A percentile compares a stretch with the other conserved stretches of the same genome.
These are phyloP conservation scores for Thamnophis elegans DNA, from an alignment of 2,797 vertebrate genomes.

Conservation along the genomic window DNA sequence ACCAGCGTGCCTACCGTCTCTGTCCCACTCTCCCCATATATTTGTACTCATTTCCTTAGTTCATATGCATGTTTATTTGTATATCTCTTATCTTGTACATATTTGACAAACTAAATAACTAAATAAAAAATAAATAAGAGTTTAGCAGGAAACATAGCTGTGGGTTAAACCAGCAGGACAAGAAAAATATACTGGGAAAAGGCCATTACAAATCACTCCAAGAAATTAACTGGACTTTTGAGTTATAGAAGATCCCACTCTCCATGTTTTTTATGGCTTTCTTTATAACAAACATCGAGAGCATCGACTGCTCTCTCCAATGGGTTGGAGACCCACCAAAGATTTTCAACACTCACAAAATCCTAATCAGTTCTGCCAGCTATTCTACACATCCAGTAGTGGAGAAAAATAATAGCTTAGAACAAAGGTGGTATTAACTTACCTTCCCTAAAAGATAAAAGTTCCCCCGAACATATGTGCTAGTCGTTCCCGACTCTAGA, in stretches of 20 bases:
- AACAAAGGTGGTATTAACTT: too few species aligned
- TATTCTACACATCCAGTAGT: neutral
- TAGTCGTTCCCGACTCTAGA: too few species aligned
- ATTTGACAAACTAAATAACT: too few species aligned
- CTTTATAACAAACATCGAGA: neutral
- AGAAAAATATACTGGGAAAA: neutral
- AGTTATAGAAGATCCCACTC: neutral
- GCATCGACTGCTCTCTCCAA: neutral
- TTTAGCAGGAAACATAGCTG: neutral
- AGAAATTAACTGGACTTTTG: neutral
- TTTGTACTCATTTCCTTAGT: too few species aligned
- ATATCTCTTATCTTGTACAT: too few species aligned
- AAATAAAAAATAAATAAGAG: too few species aligned
- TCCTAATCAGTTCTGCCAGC: neutral
- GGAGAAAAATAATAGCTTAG: neutral
- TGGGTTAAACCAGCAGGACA: neutral
- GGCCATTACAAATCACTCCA: neutral
- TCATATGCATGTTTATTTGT: too few species aligned
- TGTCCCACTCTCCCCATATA: too few species aligned
- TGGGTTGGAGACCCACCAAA: neutral
- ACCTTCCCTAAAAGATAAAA: too few species aligned
- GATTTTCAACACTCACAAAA: neutral
- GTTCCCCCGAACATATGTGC: too few species aligned
- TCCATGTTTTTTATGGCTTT: neutral
- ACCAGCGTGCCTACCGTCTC: too few species aligned